phyloP scores from a whole-genome alignment of 2,113 vertebrate species.

The Pholis gunnellus region DNA sequence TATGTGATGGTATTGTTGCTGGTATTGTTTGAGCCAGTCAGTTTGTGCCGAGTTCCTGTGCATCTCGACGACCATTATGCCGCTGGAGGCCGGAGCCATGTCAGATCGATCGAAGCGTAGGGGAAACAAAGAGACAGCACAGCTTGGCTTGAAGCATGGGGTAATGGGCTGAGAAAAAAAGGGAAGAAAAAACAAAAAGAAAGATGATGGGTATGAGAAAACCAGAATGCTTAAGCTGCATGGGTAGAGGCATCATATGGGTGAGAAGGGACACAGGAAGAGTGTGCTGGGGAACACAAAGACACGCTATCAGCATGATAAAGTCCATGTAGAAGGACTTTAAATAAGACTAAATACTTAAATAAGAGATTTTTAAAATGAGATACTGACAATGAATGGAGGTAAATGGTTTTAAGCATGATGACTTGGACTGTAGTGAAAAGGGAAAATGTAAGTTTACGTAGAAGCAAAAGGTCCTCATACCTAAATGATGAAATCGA shows the following conservation, averaged over 20 bases:
- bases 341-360: too few species aligned
- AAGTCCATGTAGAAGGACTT: slow-evolving; percentile 3
- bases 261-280: slow-evolving; percentile 29
- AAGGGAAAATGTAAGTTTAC: neutral
- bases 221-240: slow-evolving; percentile 18
- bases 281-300: slow-evolving; percentile 18
- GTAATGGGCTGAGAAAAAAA: slow-evolving; percentile 51
- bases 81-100: slow-evolving; percentile 44
- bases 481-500: neutral
- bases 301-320: slow-evolving; percentile 8
- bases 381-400: neutral
- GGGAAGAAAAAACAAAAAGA: slow-evolving; percentile 32
- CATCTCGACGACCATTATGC: slow-evolving; percentile 59
- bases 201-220: slow-evolving; percentile 43
- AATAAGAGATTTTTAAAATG: too few species aligned
- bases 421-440: neutral
- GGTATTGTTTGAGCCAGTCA: slow-evolving; percentile 61
- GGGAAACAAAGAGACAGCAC: slow-evolving; percentile 62
- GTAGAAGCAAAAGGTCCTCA: neutral
- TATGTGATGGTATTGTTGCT: slow-evolving; percentile 67
- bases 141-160: slow-evolving; percentile 59
- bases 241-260: slow-evolving; percentile 27
- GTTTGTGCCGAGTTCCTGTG: slow-evolving; percentile 56
- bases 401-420: neutral
- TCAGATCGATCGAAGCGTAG: slow-evolving; percentile 62